Conservation (phyloP, 2,113 vertebrate species). For the Mus musculus region GRCm39 chr15:6646501-6647000, state of each 20-base stretch:
- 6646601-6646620: neutral
- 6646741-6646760: neutral
- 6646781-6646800: neutral
- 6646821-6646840: neutral
- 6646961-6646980: neutral
- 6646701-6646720: neutral
- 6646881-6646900: neutral
- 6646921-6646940: neutral
- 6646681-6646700: neutral
- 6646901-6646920: neutral
- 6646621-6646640: conserved; percentile 23
- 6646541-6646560: neutral
- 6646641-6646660: neutral
- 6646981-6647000: neutral
- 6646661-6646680: neutral
- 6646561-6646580: conserved; percentile 3
- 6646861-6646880: neutral
- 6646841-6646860: too few species aligned
- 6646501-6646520: neutral
- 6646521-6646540: neutral
- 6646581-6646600: neutral
- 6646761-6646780: neutral
- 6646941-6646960: neutral
- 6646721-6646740: neutral
- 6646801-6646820: neutral